phyloP scores from a whole-genome alignment of 2,113 vertebrate species.

The Austrofundulus limnaeus region DNA sequence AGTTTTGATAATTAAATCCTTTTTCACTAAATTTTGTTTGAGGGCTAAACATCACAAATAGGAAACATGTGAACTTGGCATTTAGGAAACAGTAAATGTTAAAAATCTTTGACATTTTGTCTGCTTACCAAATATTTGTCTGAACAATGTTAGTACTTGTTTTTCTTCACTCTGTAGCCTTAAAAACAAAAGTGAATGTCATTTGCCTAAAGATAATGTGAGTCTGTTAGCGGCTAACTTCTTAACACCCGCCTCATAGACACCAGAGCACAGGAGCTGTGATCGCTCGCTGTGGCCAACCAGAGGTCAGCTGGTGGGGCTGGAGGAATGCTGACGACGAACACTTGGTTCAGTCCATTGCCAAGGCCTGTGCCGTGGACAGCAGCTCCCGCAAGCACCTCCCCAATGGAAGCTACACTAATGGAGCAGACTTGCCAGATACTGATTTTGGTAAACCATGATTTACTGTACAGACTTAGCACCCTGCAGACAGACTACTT shows the following conservation, averaged over 20 bases:
- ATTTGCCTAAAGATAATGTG: not conserved
- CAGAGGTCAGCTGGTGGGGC: slow-evolving; percentile 99
- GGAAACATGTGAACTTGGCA: no score
- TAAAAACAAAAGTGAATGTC: not conserved
- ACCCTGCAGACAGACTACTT: not conserved
- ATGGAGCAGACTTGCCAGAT: slow-evolving; percentile 87
- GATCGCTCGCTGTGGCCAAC: slow-evolving; percentile 95
- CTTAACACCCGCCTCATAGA: slow-evolving; percentile 61
- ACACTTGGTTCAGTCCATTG: slow-evolving; percentile 93
- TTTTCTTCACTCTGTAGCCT: no score
- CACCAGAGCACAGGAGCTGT: slow-evolving; percentile 94
- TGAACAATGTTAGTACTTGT: no score
- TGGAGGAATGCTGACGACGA: slow-evolving; percentile 97
- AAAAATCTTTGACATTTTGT: no score
- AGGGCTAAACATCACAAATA: no score
- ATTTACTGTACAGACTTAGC: not conserved
- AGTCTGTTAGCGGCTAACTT: not conserved
- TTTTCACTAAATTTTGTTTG: no score
- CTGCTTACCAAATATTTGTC: no score
- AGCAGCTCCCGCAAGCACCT: slow-evolving; percentile 77
- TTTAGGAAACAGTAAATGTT: no score
- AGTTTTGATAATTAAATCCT: no score
- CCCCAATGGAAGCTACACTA: slow-evolving; percentile 81
- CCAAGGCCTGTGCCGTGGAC: slow-evolving; percentile 92
- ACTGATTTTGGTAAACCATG: slow-evolving; percentile 87